phyloP scores from a whole-genome alignment of 1,140 invertebrate genomes.

The Bathynomus jamesi region DNA sequence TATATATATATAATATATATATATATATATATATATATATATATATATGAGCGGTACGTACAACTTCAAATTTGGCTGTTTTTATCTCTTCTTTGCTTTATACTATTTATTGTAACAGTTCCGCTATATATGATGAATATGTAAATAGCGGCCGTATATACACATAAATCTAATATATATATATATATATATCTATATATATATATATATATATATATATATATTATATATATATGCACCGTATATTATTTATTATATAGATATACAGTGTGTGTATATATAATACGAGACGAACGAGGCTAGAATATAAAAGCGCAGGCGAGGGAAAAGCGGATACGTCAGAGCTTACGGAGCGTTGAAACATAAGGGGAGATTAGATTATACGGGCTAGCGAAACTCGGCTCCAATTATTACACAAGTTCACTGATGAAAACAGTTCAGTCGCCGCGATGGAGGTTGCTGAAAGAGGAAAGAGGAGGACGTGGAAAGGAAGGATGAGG shows the following conservation, averaged over 20 bases:
- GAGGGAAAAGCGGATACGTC: neutral
- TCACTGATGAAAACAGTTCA: neutral
- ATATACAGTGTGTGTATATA: neutral
- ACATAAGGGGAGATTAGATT: neutral
- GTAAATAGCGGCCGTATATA: neutral
- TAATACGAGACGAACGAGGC: neutral
- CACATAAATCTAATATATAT: neutral
- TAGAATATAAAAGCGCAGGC: neutral
- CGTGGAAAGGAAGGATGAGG: neutral
- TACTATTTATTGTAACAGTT: neutral
- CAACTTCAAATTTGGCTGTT: neutral
- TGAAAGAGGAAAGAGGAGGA: neutral
- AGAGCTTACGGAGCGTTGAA: neutral
- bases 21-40: neutral
- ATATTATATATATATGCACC: neutral
- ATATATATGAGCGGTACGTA: neutral
- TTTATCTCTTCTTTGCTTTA: neutral
- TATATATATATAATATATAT: neutral
- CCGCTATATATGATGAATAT: neutral
- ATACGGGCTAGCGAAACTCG: neutral
- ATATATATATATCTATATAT: neutral
- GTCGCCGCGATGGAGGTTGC: neutral
- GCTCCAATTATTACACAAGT: neutral
- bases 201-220: neutral
- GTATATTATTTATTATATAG: neutral